A percentile compares a stretch with the other conserved stretches of the same genome.
phyloP scores from a whole-genome alignment of 2,888 invertebrate genomes.

The Trichogramma dendrolimi region DNA sequence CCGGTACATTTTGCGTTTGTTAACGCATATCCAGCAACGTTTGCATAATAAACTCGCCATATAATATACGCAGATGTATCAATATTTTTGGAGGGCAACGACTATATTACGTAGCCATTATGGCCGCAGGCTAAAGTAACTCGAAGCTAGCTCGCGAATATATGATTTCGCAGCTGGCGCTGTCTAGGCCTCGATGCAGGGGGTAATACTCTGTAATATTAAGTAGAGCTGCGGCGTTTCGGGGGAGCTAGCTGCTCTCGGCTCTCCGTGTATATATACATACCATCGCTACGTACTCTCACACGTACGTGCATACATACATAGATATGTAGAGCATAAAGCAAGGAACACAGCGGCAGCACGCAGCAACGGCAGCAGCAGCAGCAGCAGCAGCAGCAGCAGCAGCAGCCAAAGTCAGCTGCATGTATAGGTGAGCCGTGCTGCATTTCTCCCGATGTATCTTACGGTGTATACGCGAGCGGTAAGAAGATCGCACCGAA shows the following conservation, averaged over 20 bases:
- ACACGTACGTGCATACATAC: too few species aligned
- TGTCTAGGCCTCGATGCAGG: conserved; percentile 22
- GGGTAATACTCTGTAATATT: conserved; percentile 45
- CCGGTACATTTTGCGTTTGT: too few species aligned
- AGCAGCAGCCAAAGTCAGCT: background rate
- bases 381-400: conserved; percentile 5
- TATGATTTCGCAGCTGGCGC: conserved; percentile 30
- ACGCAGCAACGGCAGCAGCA: conserved; percentile 1
- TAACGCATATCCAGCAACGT: too few species aligned
- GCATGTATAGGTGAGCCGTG: too few species aligned
- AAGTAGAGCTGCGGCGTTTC: conserved; percentile 34
- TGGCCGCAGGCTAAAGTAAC: conserved; percentile 6
- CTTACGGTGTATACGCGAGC: too few species aligned
- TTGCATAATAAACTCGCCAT: too few species aligned
- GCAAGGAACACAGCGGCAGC: background rate
- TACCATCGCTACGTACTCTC: conserved; percentile 4
- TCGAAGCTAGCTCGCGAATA: conserved; percentile 23
- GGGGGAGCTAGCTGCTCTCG: conserved; percentile 14
- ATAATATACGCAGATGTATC: too few species aligned
- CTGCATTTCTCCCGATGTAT: too few species aligned
- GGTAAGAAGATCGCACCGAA: too few species aligned
- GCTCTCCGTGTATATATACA: conserved; percentile 17
- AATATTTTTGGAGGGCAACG: too few species aligned
- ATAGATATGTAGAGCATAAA: too few species aligned
- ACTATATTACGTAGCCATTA: too few species aligned